These are phyloP conservation scores for Cynaeus angustus DNA, from an alignment of 2,888 invertebrate species.

Conservation along the genomic window DNA sequence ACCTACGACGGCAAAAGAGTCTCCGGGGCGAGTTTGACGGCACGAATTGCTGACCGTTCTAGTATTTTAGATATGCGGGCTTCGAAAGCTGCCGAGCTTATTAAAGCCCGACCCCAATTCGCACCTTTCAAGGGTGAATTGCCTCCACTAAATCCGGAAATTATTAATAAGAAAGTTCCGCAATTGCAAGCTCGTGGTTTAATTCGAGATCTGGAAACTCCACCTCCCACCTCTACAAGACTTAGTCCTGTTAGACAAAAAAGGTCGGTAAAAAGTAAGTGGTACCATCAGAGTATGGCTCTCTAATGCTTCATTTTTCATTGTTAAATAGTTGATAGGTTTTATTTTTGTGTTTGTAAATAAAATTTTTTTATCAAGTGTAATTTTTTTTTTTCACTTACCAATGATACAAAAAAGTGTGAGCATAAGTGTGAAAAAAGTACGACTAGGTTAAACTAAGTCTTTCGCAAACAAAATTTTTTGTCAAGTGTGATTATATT, in stretches of 20 bases:
- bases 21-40: constrained; percentile 78
- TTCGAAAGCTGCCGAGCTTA: constrained; percentile 76
- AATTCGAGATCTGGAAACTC: constrained; percentile 65
- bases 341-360: constrained; percentile 26
- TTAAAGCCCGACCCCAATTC: constrained; percentile 81
- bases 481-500: constrained; percentile 29
- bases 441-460: no score
- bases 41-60: constrained; percentile 63
- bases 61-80: constrained; percentile 63
- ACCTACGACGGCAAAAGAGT: constrained; percentile 86
- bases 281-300: constrained; percentile 25
- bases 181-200: constrained; percentile 63
- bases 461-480: background rate
- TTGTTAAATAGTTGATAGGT: constrained; percentile 39
- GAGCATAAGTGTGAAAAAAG: no score
- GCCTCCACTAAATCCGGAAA: constrained; percentile 75
- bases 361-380: constrained; percentile 23
- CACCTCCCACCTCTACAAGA: constrained; percentile 67
- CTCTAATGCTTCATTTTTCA: constrained; percentile 1
- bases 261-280: constrained; percentile 41
- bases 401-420: no score
- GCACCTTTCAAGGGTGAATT: constrained; percentile 84
- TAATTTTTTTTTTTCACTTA: background rate
- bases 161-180: constrained; percentile 68
- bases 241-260: constrained; percentile 69